These are phyloP conservation scores for Eristalis arbustorum DNA, from an alignment of 2,888 invertebrate species.

Conservation along the genomic window DNA sequence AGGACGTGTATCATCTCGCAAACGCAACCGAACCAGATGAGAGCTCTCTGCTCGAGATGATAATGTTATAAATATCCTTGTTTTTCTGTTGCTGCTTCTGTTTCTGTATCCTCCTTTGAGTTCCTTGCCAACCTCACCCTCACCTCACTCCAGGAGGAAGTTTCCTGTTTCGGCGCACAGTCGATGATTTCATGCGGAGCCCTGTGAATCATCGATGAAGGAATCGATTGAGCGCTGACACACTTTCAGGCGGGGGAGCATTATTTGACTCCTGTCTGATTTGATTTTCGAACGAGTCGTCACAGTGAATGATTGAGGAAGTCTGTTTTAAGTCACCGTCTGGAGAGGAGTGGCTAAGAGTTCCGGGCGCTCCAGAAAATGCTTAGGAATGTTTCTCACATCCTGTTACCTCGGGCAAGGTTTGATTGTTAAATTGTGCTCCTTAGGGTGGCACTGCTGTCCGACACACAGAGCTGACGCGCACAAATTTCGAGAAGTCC, in stretches of 20 bases:
- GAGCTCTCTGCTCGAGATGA: slow-evolving; percentile 37
- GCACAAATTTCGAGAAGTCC: no score
- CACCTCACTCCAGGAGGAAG: background rate
- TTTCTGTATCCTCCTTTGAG: background rate
- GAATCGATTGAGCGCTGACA: background rate
- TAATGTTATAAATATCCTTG: slow-evolving; percentile 52
- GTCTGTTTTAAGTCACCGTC: no score
- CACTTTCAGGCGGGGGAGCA: background rate
- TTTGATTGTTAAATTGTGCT: no score
- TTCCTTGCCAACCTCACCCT: no score
- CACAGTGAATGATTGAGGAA: no score
- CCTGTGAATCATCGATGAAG: background rate
- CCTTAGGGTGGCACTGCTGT: no score
- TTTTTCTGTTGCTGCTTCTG: background rate
- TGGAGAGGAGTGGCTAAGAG: no score
- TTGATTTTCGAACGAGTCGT: no score
- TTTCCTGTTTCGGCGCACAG: background rate
- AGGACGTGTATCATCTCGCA: slow-evolving; percentile 52
- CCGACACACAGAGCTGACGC: no score
- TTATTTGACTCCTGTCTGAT: background rate
- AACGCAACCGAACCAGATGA: slow-evolving; percentile 49
- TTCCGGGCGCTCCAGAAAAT: no score
- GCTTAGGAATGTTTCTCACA: no score
- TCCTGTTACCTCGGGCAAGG: no score
- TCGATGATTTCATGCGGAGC: background rate